Percentiles rank a stretch among this genome's conserved stretches.
Conservation (phyloP, 2,888 invertebrate genomes). For the Lasiommata megera region DNA sequence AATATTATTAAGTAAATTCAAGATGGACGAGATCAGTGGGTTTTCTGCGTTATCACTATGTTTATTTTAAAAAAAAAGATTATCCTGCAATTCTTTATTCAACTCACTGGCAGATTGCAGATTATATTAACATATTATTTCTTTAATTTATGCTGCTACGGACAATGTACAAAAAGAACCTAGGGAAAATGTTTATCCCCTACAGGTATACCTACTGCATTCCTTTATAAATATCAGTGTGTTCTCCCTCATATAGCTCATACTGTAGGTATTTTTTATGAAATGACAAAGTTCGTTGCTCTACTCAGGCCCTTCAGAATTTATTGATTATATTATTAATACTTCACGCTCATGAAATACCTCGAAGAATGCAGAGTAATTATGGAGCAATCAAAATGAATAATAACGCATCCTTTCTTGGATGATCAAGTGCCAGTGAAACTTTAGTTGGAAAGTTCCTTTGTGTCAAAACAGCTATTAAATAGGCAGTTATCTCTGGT, state of each 20-base stretch:
- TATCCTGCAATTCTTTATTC: constrained; percentile 2
- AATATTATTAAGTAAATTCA: not conserved
- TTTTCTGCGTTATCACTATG: not conserved
- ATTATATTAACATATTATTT: constrained; percentile 4
- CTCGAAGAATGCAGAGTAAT: constrained; percentile 1
- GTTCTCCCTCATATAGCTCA: constrained; percentile 4
- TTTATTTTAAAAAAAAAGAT: constrained; percentile 1
- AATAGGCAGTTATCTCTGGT: too few relatives aligned
- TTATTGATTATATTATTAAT: constrained; percentile 4
- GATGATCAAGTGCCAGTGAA: not conserved
- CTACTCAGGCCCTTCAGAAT: constrained; percentile 15
- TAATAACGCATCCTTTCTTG: not conserved
- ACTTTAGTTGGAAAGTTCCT: not conserved
- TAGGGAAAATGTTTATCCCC: constrained; percentile 11
- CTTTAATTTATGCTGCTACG: constrained; percentile 7
- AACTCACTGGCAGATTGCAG: not conserved
- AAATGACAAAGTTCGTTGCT: constrained; percentile 19
- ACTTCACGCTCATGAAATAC: constrained; percentile 7
- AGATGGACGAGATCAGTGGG: not conserved
- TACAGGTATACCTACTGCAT: constrained; percentile 3
- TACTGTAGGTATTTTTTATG: constrained; percentile 2
- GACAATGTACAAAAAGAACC: not conserved
- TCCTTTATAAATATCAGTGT: constrained; percentile 13
- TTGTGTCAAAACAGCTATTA: not conserved
- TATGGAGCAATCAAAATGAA: constrained; percentile 3